Evolutionary conservation across 1,140 invertebrate species (phyloP).

Genomic region (Diachasma alloeum): DNA sequence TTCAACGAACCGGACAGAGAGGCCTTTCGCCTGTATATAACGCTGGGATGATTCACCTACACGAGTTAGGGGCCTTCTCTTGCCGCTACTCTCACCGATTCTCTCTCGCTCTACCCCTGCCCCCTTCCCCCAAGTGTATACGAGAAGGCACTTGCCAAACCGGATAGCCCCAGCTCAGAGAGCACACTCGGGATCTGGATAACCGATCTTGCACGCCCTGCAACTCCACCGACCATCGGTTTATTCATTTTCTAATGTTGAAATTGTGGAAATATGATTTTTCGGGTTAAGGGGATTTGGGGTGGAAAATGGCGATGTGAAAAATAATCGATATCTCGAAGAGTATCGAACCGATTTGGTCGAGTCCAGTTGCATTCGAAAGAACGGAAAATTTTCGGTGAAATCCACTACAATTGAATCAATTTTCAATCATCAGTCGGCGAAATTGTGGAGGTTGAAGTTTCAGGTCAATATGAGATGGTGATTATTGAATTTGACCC

Average conservation of each 20-base stretch:
- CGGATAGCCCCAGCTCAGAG: slow-evolving; percentile 36
- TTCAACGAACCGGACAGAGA: neutral
- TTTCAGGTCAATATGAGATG: no score
- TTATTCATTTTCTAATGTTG: neutral
- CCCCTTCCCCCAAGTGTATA: neutral
- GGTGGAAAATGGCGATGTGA: no score
- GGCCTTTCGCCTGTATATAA: neutral
- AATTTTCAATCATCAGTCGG: no score
- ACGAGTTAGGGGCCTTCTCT: slow-evolving; percentile 4
- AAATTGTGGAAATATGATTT: neutral
- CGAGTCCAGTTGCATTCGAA: no score
- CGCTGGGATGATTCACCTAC: neutral
- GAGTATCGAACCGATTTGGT: no score
- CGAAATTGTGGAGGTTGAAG: no score
- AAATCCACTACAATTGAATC: no score
- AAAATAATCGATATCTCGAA: no score
- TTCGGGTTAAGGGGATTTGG: no score
- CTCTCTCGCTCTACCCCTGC: slow-evolving; percentile 12
- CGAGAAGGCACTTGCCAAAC: slow-evolving; percentile 37
- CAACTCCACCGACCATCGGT: neutral
- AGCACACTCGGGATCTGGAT: slow-evolving; percentile 33
- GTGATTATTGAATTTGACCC: no score
- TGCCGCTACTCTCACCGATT: slow-evolving; percentile 14
- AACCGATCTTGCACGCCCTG: slow-evolving; percentile 35
- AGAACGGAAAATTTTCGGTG: no score